Base-by-base conservation (phyloP, 1,140 invertebrate species). In the Bombus huntii region DNA sequence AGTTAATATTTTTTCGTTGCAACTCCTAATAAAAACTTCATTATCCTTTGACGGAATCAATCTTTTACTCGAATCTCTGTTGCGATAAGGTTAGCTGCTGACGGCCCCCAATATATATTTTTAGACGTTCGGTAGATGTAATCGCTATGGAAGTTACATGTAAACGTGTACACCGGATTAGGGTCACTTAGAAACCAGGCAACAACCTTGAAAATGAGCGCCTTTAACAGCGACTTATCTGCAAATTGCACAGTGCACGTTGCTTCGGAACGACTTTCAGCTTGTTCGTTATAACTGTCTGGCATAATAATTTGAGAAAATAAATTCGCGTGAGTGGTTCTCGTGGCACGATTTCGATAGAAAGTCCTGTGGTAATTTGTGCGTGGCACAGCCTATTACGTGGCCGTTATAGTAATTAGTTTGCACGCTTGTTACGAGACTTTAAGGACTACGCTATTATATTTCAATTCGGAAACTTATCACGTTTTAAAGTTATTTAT, bases 171-270 rank as follows among this genome's bases (percentile, higher is more conserved):
- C 78, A n/a, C 1, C 18, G n/a, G 47, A 68, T 72, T 81, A 81
- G 79, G 66, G 66, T 72, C 68, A 42, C n/a, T 75, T 6, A 8
- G 9, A 53, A 82, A 66, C 15, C n/a, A 37, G 80, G 31, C 71
- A n/a, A n/a, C 47, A 34, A 31, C 83, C 76, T 79, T 84, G 75
- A 72, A 71, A 85, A 66, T 62, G 31, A 42, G 47, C 39, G 12
- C 12, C 39, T 59, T 57, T 53, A 39, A 31, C 18, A 2, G 57
- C 77, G 57, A 74, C 62, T 73, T 81, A 80, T 39, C 77, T 53
- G 22, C 42, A 85, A 85, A 85, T 85, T 85, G 77, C 42, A 73
- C 31, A 15, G 34, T 85, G 34, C 42, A 80, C 2, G 25, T 22
- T 10, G 75, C 13, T 68, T 62, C 53, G 57, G 47, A 73, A 83